These are phyloP conservation scores for Malthinus flaveolus DNA, from an alignment of 2,888 invertebrate species.

Conservation along the genomic window DNA sequence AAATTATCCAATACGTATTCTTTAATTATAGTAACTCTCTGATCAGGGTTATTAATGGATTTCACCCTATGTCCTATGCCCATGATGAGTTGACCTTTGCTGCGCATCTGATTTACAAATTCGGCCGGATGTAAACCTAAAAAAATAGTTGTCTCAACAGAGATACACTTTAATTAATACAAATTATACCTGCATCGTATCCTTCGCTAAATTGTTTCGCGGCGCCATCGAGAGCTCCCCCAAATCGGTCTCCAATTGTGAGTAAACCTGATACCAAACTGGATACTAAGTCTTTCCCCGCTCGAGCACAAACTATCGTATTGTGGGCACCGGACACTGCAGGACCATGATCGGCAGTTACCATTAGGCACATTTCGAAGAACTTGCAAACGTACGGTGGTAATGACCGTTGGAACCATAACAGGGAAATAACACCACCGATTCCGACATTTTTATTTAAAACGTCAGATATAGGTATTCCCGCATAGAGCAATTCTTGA, in stretches of 20 bases:
- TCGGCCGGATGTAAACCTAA: conserved; percentile 93
- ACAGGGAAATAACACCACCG: conserved; percentile 93
- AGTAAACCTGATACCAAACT: conserved; percentile 91
- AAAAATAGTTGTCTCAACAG: not conserved
- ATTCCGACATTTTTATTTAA: conserved; percentile 94
- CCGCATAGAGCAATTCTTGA: conserved; percentile 95
- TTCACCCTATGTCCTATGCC: conserved; percentile 95
- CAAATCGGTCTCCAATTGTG: conserved; percentile 98
- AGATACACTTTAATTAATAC: not conserved
- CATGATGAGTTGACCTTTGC: conserved; percentile 97
- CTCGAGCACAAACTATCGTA: conserved; percentile 95
- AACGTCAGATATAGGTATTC: conserved; percentile 76
- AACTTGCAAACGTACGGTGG: conserved; percentile 95
- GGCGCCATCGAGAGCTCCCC: conserved; percentile 97
- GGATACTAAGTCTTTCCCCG: conserved; percentile 97
- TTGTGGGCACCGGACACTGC: conserved; percentile 99
- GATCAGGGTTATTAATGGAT: conserved; percentile 98
- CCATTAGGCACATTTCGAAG: conserved; percentile 98
- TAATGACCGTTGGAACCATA: conserved; percentile 98
- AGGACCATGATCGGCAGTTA: conserved; percentile 98
- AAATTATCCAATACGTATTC: conserved; percentile 93
- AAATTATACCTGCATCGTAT: conserved; percentile 77
- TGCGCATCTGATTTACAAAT: conserved; percentile 97
- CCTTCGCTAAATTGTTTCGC: conserved; percentile 97
- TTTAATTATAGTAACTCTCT: conserved; percentile 94